Conservation (phyloP, 2,113 vertebrate genomes). For the Pygoscelis adeliae region DNA sequence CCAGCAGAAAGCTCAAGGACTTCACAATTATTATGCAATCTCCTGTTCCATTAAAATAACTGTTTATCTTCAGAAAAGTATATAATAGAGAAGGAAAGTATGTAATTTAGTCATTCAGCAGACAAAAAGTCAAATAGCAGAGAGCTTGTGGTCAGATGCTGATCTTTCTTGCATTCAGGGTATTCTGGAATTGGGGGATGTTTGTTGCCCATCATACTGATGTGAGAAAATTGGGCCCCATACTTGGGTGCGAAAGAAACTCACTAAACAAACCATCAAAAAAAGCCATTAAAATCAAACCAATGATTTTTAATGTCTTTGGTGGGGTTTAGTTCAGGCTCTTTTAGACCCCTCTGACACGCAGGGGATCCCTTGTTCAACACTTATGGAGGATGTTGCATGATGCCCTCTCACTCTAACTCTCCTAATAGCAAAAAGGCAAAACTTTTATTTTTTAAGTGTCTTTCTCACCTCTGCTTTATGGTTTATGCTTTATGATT, state of each 20-base stretch:
- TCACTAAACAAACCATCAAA: background rate
- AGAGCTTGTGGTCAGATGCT: background rate
- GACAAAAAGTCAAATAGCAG: background rate
- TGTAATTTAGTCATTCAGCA: background rate
- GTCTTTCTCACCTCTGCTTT: background rate
- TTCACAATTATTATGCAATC: slow-evolving; percentile 6
- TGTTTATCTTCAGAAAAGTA: slow-evolving; percentile 2
- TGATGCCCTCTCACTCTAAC: background rate
- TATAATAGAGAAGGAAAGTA: background rate
- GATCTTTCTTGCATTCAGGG: background rate
- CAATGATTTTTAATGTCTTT: background rate
- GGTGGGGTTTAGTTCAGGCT: background rate
- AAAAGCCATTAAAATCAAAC: background rate
- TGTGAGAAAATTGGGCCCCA: background rate
- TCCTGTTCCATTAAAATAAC: slow-evolving; percentile 1
- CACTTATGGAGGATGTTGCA: background rate
- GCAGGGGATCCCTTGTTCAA: background rate
- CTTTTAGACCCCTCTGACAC: background rate
- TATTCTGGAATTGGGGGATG: background rate
- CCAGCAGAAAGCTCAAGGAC: slow-evolving; percentile 8
- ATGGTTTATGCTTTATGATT: background rate
- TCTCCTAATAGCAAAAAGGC: background rate
- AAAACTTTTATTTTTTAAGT: background rate
- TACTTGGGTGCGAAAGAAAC: background rate
- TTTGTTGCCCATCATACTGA: background rate